Base-by-base conservation (phyloP, 2,888 invertebrate genomes). In the Noctua comes region DNA sequence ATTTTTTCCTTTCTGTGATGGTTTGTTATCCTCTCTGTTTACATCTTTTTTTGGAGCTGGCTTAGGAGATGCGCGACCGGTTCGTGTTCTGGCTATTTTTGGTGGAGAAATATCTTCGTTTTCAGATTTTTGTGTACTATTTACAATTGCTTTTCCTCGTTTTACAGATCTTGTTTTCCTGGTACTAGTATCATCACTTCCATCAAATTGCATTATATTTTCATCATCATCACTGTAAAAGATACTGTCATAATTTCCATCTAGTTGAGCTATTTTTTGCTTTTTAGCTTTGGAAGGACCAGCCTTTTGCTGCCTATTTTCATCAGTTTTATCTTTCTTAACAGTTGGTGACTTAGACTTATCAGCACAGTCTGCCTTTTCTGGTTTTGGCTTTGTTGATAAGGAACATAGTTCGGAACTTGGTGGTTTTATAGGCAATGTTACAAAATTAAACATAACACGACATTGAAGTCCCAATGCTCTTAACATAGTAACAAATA, bases 391-490 rank as follows among this genome's bases (percentile, higher is more conserved):
- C 90, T 96, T 97, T 75, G 95, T 95, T 80, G 97, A 97, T 64
- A 98, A 93, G 16, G 97, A 97, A 92, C 97, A 97, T 71, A 98
- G 94, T 89, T 98, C 98, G 73, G 97, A 97, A 76, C 93, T 94
- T 8, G 97, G 97, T 48, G 98, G 98, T 93, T 98, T 98, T 79
- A 98, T 93, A 1, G 98, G 98, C 76, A 98, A 95, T 4, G 98
- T 98, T 89, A 98, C 98, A 89, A 99, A 97, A 85, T 99, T 98
- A 72, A 98, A 96, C 82, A 99, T 97, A 54, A 99, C 94, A 72
- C 99, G 97, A 89, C 98, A 98, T 91, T 98, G 98, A 79, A 99
- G 96, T 0, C 99, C 99, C 86, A 99, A 97, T 64, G 98, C 97
- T 91, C 99, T 97, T 69, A 98, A 93, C 90, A 98, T 97, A 43